Evolutionary conservation across 2,888 invertebrate species (phyloP), one percentile per base, ranked within the genome.

Genomic region (Dicycla oo): DNA sequence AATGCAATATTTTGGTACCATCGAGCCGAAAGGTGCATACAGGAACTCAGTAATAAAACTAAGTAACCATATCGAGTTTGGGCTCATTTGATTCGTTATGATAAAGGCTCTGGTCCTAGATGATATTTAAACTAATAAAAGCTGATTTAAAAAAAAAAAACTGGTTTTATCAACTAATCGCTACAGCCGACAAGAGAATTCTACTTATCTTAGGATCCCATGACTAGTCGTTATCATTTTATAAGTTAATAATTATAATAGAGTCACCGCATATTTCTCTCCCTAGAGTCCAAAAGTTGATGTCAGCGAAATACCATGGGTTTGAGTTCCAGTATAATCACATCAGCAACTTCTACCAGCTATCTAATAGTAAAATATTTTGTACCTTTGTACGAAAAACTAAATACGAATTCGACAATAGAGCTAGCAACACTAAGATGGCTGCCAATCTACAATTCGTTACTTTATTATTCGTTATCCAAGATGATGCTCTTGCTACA

Each of bases 401-500:
- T 11, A 51, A 38, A 51, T 54, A 80, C 40, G 38, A 45, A 26
- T 15, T 26, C n/a, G 0, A 0, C 18, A 20, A 1, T 10, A n/a
- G n/a, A 56, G 61, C 73, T 81, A 67, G 80, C 80, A 86, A 86
- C 86, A 84, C 85, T 56, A 26, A 74, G 82, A 69, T 68, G 65
- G 72, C 79, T 86, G 87, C 85, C 87, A 86, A 86, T 86, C 85
- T 75, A 67, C 80, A 74, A 85, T 85, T 85, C 61, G 79, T 78
- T 85, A 86, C 69, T 86, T 83, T 86, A 86, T 85, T 86, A 85
- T 86, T 86, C 83, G 79, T 75, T 76, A 76, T 67, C 66, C 76
- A 73, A 86, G 85, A 81, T 73, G 78, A 86, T 82, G 70, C 71
- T 74, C 73, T 67, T 76, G 72, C 72, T 73, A 30, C 77, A 77